These are phyloP conservation scores for Euphonia xanthogaster DNA, from an alignment of 2,797 vertebrate species.

Conservation along the genomic window DNA sequence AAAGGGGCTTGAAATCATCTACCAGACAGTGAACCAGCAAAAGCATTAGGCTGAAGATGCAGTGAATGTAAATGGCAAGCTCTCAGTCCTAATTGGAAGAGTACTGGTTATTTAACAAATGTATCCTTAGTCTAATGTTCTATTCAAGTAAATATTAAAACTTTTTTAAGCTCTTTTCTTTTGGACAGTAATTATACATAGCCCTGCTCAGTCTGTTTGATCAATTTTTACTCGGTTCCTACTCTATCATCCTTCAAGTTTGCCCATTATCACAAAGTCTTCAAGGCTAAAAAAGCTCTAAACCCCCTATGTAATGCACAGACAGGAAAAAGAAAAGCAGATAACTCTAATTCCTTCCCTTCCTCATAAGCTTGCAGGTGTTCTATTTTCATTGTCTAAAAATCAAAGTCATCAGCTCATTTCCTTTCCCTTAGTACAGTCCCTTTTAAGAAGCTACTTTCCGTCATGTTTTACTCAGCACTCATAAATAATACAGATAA, in stretches of 20 bases:
- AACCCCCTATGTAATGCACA: not conserved
- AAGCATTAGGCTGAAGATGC: not conserved
- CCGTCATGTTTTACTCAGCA: not conserved
- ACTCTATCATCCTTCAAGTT: not conserved
- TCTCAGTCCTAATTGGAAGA: not conserved
- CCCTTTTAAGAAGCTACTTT: slow-evolving; percentile 29
- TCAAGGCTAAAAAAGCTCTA: slow-evolving; percentile 10
- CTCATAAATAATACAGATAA: slow-evolving; percentile 53
- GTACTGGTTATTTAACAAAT: slow-evolving; percentile 30
- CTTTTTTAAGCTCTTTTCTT: not conserved
- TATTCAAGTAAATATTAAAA: slow-evolving; percentile 39
- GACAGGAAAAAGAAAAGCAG: not conserved
- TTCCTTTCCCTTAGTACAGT: slow-evolving; percentile 22
- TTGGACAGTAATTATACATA: slow-evolving; percentile 28
- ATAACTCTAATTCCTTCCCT: not conserved
- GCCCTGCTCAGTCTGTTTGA: slow-evolving; percentile 2
- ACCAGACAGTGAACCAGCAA: not conserved
- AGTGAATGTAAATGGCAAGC: not conserved
- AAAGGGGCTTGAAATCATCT: slow-evolving; percentile 1
- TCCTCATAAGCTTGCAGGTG: slow-evolving; percentile 2
- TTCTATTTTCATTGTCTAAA: slow-evolving; percentile 39
- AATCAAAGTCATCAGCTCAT: slow-evolving; percentile 47
- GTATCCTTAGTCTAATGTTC: not conserved
- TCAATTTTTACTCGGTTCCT: slow-evolving; percentile 20
- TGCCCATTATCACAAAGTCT: slow-evolving; percentile 29